Evolutionary conservation across 1,140 invertebrate species (phyloP), one percentile per base, ranked within the genome.

Genomic region (Drosophila erecta): DNA sequence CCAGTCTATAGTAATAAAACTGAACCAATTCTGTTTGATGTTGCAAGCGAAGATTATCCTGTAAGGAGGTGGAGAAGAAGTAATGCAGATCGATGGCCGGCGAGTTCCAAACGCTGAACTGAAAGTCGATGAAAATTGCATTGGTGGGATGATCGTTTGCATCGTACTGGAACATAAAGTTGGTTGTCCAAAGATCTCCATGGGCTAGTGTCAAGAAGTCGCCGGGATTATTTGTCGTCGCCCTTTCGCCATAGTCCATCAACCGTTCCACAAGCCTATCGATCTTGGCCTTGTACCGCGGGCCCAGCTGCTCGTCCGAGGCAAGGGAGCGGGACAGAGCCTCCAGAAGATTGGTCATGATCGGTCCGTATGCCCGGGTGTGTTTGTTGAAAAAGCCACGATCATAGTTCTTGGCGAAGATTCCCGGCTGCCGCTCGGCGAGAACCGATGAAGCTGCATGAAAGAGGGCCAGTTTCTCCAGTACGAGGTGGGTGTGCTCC

Each of bases 181-280:
- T 96, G 46, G 95, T 95, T 0, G 94, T 91, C 95, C 95, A 95
- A 3, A 93, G 92, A 83, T 95, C 95, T 2, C 95, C 95, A 53
- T 95, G 95, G 64, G 93, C 94, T 15, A 95, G 81, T 1, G 85
- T 94, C 30, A 93, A 92, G 71, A 95, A 94, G 33, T 94, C 93
- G 5, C 93, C 92, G 0, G 92, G 57, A 3, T 93, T 53, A 1
- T 61, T 17, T 7, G 75, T 65, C 6, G 79, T 76, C 0, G 74
- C 54, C 12, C 50, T 43, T 44, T 83, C 78, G 3, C 67, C 66
- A 22, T 91, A 81, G 10, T 87, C 85, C 81, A 91, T 72, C 11
- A 87, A 38, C 4, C 59, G 60, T 4, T 74, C 47, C 5, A 59
- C 22, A 2, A 91, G 33, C 12, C 49, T 62, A 14, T 59, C 53